phyloP scores from a whole-genome alignment of 2,113 vertebrate species.

The Labeo rohita region DNA sequence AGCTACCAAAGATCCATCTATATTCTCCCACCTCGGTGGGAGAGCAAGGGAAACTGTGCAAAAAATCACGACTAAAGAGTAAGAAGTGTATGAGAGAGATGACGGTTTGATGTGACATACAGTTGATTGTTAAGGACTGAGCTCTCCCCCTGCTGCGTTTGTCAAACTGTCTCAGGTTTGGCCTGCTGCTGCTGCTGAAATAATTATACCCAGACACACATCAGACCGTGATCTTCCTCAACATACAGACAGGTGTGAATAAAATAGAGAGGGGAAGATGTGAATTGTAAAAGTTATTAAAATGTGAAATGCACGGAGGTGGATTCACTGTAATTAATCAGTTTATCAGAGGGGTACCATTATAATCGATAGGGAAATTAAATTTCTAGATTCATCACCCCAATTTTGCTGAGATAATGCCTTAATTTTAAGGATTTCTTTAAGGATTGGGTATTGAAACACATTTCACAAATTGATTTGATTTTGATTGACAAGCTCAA shows the following conservation, averaged over 20 bases:
- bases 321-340: background rate
- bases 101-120: slow-evolving; percentile 8
- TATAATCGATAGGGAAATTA: background rate
- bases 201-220: slow-evolving; percentile 42
- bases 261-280: slow-evolving; percentile 38
- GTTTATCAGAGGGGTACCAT: background rate
- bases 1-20: slow-evolving; percentile 11
- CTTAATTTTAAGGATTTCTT: background rate
- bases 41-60: slow-evolving; percentile 10
- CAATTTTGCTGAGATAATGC: background rate
- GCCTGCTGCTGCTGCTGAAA: slow-evolving; percentile 25
- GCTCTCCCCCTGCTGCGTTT: slow-evolving; percentile 36
- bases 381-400: background rate
- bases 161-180: slow-evolving; percentile 29
- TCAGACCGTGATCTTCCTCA: background rate
- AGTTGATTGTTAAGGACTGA: slow-evolving; percentile 19
- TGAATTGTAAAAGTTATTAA: background rate
- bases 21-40: background rate
- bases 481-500: background rate
- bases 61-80: background rate
- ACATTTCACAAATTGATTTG: background rate
- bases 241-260: slow-evolving; percentile 36
- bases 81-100: slow-evolving; percentile 37
- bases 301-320: background rate
- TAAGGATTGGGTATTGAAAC: background rate